Evolutionary conservation across 2,888 invertebrate genomes (phyloP), one percentile per base, ranked within the genome.

Genomic region (Parapristionchus giblindavisi): DNA sequence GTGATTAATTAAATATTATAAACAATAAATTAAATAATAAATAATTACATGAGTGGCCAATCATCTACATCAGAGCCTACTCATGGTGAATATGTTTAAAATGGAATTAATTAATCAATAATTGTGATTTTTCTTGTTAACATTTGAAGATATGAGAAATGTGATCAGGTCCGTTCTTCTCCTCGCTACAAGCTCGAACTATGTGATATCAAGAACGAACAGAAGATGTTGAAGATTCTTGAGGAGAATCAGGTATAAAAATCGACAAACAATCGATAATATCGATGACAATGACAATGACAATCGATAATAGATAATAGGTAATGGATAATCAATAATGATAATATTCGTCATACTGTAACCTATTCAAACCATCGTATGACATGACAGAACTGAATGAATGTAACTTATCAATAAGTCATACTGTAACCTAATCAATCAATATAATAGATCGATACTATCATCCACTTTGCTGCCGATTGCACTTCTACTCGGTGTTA

Each of bases 401-500:
- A 6, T 3, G 3, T 27, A 32, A 5, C 21, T 51, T 36, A 14
- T 3, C 51, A 68, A 2, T 34, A 6, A 0, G 2, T 27, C 21
- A 29, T 32, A 36, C 1, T 3, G n/a, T 48, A 24, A 51, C 5
- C 34, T 1, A 34, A 17, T 17, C 3, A 48, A 51, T 36, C 43
- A 54, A 24, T n/a, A 34, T 24, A 72, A 79, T 76, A 85, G 83
- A 87, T 87, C 74, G 87, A 87, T 63, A 84, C 84, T 24, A 79
- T 87, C 34, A 83, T 87, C 71, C 86, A 87, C 63, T 87, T 87
- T 73, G 87, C 87, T 11, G 86, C 87, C 27, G 87, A 87, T 60
- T 87, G 87, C 75, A 87, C 87, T 27, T 86, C 85, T 1, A 87
- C 85, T 5, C 81, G 87, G 14, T 87, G 87, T 76, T 87, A 87